Percentiles rank a stretch among this genome's conserved stretches.
Evolutionary conservation across 2,797 vertebrate genomes (phyloP).

Genomic region (Gambusia yucatana): DNA sequence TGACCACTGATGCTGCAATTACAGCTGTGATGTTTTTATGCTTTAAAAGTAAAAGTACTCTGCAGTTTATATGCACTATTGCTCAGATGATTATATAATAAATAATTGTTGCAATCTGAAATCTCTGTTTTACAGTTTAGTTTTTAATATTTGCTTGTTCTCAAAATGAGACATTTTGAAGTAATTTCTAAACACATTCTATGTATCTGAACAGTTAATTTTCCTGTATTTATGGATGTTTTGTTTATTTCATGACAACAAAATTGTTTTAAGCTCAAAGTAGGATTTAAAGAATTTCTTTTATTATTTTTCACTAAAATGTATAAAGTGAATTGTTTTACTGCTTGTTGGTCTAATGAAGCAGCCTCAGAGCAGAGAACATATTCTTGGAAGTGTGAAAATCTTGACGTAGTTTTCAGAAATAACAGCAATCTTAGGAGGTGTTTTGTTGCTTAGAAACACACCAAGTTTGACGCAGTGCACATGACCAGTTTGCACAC

Average conservation of each 20-base stretch:
- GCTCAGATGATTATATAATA: constrained; percentile 10
- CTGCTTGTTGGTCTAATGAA: constrained; percentile 41
- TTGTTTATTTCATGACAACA: not conserved
- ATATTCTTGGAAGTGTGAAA: constrained; percentile 80
- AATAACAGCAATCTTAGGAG: constrained; percentile 76
- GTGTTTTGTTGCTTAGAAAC: constrained; percentile 82
- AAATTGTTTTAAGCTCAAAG: not conserved
- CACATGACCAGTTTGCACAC: constrained; percentile 60
- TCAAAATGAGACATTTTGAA: not conserved
- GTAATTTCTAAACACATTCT: not conserved
- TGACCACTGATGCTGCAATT: constrained; percentile 32
- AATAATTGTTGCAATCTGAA: constrained; percentile 7
- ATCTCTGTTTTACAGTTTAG: not conserved
- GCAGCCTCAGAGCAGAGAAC: constrained; percentile 54
- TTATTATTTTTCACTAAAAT: not conserved
- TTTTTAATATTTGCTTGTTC: not conserved
- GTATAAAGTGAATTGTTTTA: constrained; percentile 4
- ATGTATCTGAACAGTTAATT: not conserved
- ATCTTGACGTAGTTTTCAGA: constrained; percentile 78
- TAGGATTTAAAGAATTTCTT: not conserved
- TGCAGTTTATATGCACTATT: constrained; percentile 23
- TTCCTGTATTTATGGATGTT: not conserved
- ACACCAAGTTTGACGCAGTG: constrained; percentile 60
- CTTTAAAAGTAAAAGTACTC: not conserved
- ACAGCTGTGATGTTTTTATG: constrained; percentile 29